These are phyloP conservation scores for Gavia stellata DNA, from an alignment of 2,113 vertebrate species.

Conservation along the genomic window DNA sequence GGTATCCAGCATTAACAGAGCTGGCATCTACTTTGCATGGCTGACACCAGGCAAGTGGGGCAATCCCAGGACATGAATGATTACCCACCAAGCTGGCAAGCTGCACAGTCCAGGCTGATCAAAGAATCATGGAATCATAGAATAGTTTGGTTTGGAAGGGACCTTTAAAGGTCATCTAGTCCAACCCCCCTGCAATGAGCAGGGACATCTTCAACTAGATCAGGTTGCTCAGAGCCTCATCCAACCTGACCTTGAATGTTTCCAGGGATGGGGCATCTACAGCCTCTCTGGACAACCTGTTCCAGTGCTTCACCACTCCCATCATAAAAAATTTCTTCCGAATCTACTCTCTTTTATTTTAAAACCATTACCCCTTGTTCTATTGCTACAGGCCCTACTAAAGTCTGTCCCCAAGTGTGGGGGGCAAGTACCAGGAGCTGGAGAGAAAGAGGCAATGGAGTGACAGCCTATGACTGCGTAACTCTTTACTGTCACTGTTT, in stretches of 20 bases:
- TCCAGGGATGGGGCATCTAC: background rate
- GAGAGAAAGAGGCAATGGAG: background rate
- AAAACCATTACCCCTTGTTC: background rate
- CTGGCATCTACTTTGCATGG: background rate
- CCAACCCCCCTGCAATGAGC: background rate
- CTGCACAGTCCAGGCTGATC: background rate
- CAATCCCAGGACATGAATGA: background rate
- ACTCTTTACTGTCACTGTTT: background rate
- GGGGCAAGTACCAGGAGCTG: background rate
- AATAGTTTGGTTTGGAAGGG: background rate
- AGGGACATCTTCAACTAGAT: background rate
- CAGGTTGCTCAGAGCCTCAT: background rate
- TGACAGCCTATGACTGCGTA: background rate
- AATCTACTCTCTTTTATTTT: background rate
- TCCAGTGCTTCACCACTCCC: background rate
- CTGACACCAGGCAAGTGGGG: background rate
- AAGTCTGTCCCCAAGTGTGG: background rate
- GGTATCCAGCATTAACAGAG: background rate
- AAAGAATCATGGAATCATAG: background rate
- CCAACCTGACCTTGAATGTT: background rate
- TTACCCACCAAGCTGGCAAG: background rate
- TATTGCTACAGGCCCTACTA: accelerated
- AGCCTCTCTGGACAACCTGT: background rate
- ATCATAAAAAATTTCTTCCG: background rate
- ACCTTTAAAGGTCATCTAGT: background rate